Base-by-base conservation (phyloP, 2,888 invertebrate genomes). In the Ophion ellenae region DNA sequence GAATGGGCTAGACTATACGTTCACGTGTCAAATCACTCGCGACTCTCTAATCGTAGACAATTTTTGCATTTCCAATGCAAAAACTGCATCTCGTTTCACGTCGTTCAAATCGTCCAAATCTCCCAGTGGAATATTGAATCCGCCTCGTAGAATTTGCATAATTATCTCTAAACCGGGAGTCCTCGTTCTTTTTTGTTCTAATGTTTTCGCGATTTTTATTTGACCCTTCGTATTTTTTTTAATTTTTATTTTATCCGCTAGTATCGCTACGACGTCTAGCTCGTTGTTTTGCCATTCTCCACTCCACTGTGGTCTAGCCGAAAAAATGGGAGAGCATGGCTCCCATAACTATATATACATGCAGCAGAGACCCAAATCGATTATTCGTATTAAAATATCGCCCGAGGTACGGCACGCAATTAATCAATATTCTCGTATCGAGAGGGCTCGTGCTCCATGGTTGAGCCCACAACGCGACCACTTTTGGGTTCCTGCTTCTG, bases 361-460 rank as follows among this genome's bases (percentile, higher is more conserved):
- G 57, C 17, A 81, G 63, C 61, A 76, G 70, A 69, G 75, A 81
- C 81, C 75, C 75, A 36, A 81, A 81, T 82, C 86, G 88, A 89
- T 90, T 89, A 89, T 88, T 88, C 85, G 87, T 89, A 90, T 90
- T 89, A 91, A 89, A 91, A 90, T 86, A 90, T 91, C 87, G 90
- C 91, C 90, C 81, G 87, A 63, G 89, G 90, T 88, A 64, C 88
- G 89, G 86, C 90, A 90, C 90, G 91, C 90, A 90, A 91, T 91
- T 90, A 90, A 91, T 91, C 89, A 87, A 87, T 86, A 87, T 84
- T 86, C 86, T 86, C 63, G 59, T 75, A 83, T 86, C 85, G 87
- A 83, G 78, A 73, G 28, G 28, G 24, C 80, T 67, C 73, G 64
- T 61, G 66, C 80, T 81, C 53, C 63, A 59, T 32, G 17, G 17